Evolutionary conservation across 1,140 invertebrate species (phyloP).

Genomic region (Rhysida immarginata): DNA sequence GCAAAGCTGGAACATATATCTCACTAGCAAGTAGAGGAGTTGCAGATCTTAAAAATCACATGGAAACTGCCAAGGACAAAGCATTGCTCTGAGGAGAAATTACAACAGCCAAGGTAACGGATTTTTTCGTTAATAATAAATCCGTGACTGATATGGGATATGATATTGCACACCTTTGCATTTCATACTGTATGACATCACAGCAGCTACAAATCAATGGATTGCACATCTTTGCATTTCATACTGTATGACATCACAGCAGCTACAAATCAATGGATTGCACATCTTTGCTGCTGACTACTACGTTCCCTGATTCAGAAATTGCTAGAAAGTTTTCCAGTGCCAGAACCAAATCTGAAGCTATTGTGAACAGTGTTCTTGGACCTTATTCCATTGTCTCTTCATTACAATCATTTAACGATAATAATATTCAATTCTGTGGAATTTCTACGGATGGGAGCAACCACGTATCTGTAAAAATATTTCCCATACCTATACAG

Average conservation of each 20-base stretch:
- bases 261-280: slow-evolving; percentile 20
- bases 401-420: not conserved
- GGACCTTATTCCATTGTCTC: not conserved
- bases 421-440: slow-evolving; percentile 2
- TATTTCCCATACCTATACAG: slow-evolving; percentile 9
- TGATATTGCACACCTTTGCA: slow-evolving; percentile 8
- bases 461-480: slow-evolving; percentile 4
- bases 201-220: slow-evolving; percentile 18
- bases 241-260: slow-evolving; percentile 17
- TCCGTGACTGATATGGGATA: not conserved
- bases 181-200: slow-evolving; percentile 19
- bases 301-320: slow-evolving; percentile 9
- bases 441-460: not conserved
- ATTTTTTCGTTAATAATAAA: not conserved
- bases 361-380: not conserved
- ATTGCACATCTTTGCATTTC: slow-evolving; percentile 19
- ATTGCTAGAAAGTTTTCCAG: not conserved
- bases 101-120: not conserved
- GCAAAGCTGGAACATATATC: not conserved
- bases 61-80: not conserved
- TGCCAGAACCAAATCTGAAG: not conserved
- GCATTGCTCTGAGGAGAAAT: not conserved
- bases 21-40: not conserved
- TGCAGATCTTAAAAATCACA: not conserved
- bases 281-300: slow-evolving; percentile 13